Evolutionary conservation across 2,113 vertebrate species (phyloP), one percentile per base, ranked within the genome.

Genomic region (Pygoscelis antarcticus): DNA sequence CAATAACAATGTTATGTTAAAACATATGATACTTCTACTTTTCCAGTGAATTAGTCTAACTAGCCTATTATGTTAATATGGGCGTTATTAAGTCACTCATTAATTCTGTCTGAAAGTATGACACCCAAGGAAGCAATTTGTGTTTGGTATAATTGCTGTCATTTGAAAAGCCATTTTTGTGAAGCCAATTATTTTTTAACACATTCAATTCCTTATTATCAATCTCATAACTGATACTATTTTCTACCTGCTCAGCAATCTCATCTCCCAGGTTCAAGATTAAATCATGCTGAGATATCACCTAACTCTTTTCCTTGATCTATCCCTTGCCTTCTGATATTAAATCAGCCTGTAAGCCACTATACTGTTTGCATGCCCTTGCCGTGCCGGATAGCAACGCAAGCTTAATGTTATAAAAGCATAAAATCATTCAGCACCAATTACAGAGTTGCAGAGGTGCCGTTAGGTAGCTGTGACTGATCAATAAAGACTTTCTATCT

Each of bases 41-140:
- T 94, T 96, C 66, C 71, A 94, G 52, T 89, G 83, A 92, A 96
- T 97, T 92, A 93, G 51, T 83, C 85, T 94, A 90, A 87, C 82
- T 92, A 92, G 78, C 72, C 85, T 93, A 65, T 95, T 92, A 92
- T 95, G 52, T 93, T 96, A 94, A 89, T 96, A 91, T 34, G 89
- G 69, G 14, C 85, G 16, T 85, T 92, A 94, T 80, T 93, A 88
- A 94, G 86, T 82, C 74, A 91, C 66, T 92, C 77, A 92, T 96
- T 96, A 97, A 96, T 97, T 96, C 74, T 81, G 30, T 82, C 82
- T 90, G 80, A 65, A 96, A 90, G 65, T 91, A 81, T 91, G 92
- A 96, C 92, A 96, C 70, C 52, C 66, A 94, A 89, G 74, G 66
- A 97, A 96, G 68, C 40, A 93, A 92, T 96, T 89, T 87, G 34